Evolutionary conservation across 2,888 invertebrate species (phyloP), one percentile per base, ranked within the genome.

Genomic region (Lottia scabra): DNA sequence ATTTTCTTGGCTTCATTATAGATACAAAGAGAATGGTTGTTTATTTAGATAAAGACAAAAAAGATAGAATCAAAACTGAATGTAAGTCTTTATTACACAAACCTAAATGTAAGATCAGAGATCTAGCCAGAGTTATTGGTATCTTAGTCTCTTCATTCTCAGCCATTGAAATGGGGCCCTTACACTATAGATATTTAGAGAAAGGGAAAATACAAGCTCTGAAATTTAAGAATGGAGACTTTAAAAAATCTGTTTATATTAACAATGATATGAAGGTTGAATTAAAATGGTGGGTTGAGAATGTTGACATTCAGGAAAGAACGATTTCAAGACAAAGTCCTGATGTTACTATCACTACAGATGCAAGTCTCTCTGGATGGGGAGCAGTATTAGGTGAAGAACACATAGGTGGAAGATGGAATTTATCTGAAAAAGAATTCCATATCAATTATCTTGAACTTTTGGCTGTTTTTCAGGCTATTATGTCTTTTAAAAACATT

Each of bases 391-490:
- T 48, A 48, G 19, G 19, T 48, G 48, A 48, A 48, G 19, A 48
- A 16, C 48, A 48, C 16, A 15, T n/a, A n/a, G 48, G n/a, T 8
- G 48, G 48, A 1, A 16, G 56, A 19, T 56, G 56, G 56, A 56
- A 56, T 19, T 56, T 56, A 19, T 15, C n/a, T 56, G 56, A 56
- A n/a, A 8, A 56, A 19, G 19, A 19, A 56, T 1, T 19, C 12
- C 90, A 93, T 27, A 80, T 84, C 23, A 68, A 72, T 38, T 27
- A 62, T 26, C 46, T 72, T 38, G 70, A 72, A 67, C 30, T 75
- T 15, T n/a, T 30, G 23, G 66, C 65, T 2, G 62, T 64, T 44
- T 66, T 65, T 15, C 38, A 56, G 1, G 65, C 26, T 10, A 15
- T 74, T 15, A 71, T 30, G 23, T 13, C 56, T n/a, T 26, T 63